Percentiles rank a stretch among this genome's conserved stretches.
These are phyloP conservation scores for Anarhynchus alexandrinus DNA, from an alignment of 2,113 vertebrate genomes.

Conservation along the genomic window DNA sequence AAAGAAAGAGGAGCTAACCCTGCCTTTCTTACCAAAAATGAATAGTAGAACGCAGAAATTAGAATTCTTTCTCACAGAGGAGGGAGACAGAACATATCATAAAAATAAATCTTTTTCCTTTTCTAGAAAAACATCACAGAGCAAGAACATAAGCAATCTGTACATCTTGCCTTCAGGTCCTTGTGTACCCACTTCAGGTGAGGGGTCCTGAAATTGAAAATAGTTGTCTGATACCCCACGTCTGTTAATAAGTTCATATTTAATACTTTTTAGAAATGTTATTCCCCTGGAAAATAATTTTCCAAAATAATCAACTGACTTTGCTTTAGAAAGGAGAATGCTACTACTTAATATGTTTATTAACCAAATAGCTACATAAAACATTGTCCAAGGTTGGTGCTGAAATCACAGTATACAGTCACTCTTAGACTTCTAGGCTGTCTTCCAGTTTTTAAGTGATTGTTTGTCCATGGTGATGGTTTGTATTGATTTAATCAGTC, in stretches of 20 bases:
- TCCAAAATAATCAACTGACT: neutral
- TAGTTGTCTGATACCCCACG: neutral
- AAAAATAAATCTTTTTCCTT: slow-evolving; percentile 41
- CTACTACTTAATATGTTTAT: neutral
- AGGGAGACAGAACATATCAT: neutral
- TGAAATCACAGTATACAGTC: neutral
- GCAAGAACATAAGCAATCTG: slow-evolving; percentile 87
- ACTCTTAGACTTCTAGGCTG: neutral
- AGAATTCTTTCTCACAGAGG: neutral
- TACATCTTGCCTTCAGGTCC: slow-evolving; percentile 91
- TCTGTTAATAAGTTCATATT: neutral
- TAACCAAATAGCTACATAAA: neutral
- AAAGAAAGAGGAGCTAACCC: neutral
- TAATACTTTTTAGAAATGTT: neutral
- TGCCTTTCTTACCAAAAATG: slow-evolving; percentile 22
- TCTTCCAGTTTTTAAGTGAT: neutral
- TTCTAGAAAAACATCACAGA: slow-evolving; percentile 91
- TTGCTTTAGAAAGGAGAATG: neutral
- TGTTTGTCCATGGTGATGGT: neutral
- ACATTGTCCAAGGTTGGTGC: neutral
- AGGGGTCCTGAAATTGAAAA: neutral
- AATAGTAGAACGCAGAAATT: neutral
- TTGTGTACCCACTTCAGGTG: slow-evolving; percentile 96
- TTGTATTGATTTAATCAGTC: neutral
- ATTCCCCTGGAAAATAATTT: neutral